These are phyloP conservation scores for Phenacoccus solenopsis DNA, from an alignment of 1,140 invertebrate genomes.

Conservation along the genomic window DNA sequence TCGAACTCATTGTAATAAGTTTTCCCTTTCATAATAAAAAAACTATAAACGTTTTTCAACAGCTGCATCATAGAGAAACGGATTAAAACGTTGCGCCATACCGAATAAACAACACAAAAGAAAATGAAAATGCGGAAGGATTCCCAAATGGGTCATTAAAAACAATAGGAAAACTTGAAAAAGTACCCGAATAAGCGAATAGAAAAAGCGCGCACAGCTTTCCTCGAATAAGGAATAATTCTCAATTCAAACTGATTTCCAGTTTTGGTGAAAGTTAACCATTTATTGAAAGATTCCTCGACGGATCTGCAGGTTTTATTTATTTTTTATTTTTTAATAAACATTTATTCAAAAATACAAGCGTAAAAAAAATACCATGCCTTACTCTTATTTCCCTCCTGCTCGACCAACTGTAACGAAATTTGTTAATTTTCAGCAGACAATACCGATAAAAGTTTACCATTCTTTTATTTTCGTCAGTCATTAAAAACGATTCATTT, in stretches of 20 bases:
- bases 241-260: slow-evolving; percentile 4
- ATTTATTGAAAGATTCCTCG: background rate
- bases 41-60: slow-evolving; percentile 17
- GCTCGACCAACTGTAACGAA: too few species aligned
- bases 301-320: background rate
- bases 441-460: too few species aligned
- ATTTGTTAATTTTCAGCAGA: too few species aligned
- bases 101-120: slow-evolving; percentile 13
- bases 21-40: slow-evolving; percentile 7
- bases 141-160: slow-evolving; percentile 16
- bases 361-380: too few species aligned
- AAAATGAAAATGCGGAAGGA: slow-evolving; percentile 13
- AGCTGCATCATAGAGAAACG: background rate
- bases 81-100: background rate
- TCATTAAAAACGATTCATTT: too few species aligned
- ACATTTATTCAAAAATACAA: background rate
- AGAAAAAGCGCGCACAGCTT: background rate
- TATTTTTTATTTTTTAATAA: too few species aligned
- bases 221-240: background rate
- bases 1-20: slow-evolving; percentile 15
- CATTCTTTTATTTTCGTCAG: too few species aligned
- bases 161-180: slow-evolving; percentile 7
- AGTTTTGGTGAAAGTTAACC: background rate
- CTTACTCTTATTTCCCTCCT: too few species aligned
- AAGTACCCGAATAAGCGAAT: background rate